Percentiles rank a stretch among this genome's conserved stretches.
Conservation (phyloP, 2,797 vertebrate genomes). For the Dallia pectoralis region DNA sequence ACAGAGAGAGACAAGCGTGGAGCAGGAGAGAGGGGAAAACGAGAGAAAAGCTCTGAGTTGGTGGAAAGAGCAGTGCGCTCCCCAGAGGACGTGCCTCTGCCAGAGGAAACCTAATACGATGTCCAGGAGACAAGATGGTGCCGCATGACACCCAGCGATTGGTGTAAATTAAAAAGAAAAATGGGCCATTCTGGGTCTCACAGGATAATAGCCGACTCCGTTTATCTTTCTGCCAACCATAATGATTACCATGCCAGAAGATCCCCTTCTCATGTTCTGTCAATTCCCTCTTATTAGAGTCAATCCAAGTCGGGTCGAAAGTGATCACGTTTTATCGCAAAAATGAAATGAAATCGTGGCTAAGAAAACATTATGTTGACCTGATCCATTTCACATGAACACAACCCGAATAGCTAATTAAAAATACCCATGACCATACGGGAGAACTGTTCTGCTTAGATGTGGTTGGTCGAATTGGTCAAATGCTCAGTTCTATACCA, state of each 20-base stretch:
- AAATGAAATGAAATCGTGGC: background rate
- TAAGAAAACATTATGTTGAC: background rate
- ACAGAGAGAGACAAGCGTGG: constrained; percentile 1
- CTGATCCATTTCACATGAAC: background rate
- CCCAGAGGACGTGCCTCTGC: constrained; percentile 62
- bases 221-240: constrained; percentile 44
- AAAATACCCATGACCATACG: background rate
- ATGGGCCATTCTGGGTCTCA: constrained; percentile 42
- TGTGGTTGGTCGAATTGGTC: background rate
- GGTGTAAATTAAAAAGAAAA: constrained; percentile 72
- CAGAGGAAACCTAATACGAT: constrained; percentile 62
- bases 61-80: constrained; percentile 63
- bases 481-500: background rate
- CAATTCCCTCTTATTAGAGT: constrained; percentile 9
- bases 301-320: background rate
- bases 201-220: constrained; percentile 36
- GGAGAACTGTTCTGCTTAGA: background rate
- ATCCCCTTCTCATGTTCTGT: constrained; percentile 1
- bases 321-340: background rate
- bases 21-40: background rate
- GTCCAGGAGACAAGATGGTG: constrained; percentile 29
- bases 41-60: constrained; percentile 64
- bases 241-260: constrained; percentile 34
- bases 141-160: constrained; percentile 54
- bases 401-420: background rate